Conservation (phyloP, 1,140 invertebrate genomes). For the Drosophila oshimai region DNA sequence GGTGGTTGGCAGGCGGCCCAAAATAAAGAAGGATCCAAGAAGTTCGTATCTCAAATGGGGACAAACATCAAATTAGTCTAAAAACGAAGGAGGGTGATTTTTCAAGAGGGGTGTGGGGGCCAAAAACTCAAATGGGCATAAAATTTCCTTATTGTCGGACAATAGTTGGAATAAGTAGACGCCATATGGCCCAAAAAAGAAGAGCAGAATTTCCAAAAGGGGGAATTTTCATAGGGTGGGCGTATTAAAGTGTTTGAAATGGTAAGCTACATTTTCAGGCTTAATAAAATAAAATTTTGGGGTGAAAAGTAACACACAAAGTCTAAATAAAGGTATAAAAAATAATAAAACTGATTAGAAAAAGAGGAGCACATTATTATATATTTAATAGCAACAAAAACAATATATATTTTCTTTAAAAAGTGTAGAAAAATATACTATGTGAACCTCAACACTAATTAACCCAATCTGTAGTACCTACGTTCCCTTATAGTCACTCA, state of each 20-base stretch:
- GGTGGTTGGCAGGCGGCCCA: slow-evolving; percentile 42
- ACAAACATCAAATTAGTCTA: slow-evolving; percentile 62
- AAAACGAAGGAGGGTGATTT: slow-evolving; percentile 32
- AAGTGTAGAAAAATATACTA: no score
- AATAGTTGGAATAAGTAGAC: slow-evolving; percentile 3
- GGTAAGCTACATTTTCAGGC: background rate
- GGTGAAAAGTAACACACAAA: background rate
- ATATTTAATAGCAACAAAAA: no score
- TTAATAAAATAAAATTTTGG: background rate
- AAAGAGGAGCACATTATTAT: no score
- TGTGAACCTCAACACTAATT: background rate
- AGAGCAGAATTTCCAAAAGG: background rate
- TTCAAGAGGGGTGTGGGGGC: no score
- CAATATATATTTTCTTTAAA: no score
- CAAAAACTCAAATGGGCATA: slow-evolving; percentile 48
- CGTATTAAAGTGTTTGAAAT: background rate
- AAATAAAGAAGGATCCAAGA: background rate
- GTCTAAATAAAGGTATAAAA: background rate
- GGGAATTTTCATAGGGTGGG: no score
- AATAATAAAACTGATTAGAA: no score
- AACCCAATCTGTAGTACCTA: background rate
- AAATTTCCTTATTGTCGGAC: slow-evolving; percentile 59
- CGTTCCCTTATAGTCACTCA: no score
- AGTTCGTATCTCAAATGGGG: slow-evolving; percentile 8
- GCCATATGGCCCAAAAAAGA: slow-evolving; percentile 19